These are phyloP conservation scores for Meda fulgida DNA, from an alignment of 2,797 vertebrate species.

Conservation along the genomic window DNA sequence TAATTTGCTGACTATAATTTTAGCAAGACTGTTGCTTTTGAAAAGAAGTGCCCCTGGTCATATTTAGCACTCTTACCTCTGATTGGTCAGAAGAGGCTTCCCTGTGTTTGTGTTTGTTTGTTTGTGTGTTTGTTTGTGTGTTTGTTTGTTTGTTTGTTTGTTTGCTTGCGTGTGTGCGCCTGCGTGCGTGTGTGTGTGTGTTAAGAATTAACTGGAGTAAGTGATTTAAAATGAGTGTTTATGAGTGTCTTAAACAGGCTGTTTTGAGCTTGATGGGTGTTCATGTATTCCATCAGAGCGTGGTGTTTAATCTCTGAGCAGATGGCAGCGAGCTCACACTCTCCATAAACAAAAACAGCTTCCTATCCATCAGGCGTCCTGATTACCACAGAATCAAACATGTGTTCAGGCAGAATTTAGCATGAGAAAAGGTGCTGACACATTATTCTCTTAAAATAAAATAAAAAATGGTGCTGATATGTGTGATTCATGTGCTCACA, in stretches of 20 bases:
- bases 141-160: neutral
- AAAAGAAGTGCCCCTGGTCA: neutral
- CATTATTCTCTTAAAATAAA: slow-evolving; percentile 21
- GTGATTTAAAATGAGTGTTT: slow-evolving; percentile 40
- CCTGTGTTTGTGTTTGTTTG: neutral
- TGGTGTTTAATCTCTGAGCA: slow-evolving; percentile 51
- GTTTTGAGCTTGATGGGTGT: slow-evolving; percentile 49
- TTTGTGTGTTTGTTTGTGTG: neutral
- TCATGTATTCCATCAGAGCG: slow-evolving; percentile 49
- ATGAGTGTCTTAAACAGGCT: slow-evolving; percentile 49
- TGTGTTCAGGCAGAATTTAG: slow-evolving; percentile 41
- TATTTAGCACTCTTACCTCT: neutral
- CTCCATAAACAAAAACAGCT: slow-evolving; percentile 52
- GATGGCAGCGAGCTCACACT: slow-evolving; percentile 45
- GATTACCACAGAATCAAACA: slow-evolving; percentile 41
- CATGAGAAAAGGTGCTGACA: slow-evolving; percentile 26
- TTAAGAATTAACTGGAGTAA: slow-evolving; percentile 4
- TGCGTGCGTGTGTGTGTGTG: neutral
- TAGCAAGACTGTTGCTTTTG: neutral
- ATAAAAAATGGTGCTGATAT: slow-evolving; percentile 26
- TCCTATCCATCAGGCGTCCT: slow-evolving; percentile 48
- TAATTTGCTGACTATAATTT: slow-evolving; percentile 4
- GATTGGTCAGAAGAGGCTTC: slow-evolving; percentile 20
- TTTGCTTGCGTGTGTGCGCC: no score
- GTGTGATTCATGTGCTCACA: slow-evolving; percentile 1